phyloP scores from a whole-genome alignment of 2,888 invertebrate species.

The Nasonovia ribisnigri region DNA sequence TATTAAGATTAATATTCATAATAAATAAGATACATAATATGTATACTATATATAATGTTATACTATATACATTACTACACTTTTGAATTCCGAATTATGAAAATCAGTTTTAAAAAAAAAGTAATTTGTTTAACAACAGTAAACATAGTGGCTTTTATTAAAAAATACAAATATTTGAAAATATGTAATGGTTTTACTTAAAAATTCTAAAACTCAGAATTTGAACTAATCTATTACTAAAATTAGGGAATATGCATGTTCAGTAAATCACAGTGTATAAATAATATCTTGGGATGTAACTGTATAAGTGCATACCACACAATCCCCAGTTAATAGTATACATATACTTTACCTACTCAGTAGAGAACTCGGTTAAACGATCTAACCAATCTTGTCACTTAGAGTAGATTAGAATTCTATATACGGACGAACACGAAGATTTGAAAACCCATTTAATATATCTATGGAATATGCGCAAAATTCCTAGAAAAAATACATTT shows the following conservation, averaged over 20 bases:
- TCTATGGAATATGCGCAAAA: neutral
- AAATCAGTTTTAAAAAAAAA: neutral
- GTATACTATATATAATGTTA: no score
- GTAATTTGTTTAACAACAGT: neutral
- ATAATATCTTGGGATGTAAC: neutral
- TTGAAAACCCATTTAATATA: constrained; percentile 5
- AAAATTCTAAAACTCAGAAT: neutral
- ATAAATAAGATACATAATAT: neutral
- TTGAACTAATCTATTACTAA: neutral
- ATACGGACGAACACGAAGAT: neutral
- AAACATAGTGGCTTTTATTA: neutral
- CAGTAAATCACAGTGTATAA: neutral
- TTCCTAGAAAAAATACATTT: neutral
- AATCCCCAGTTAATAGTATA: neutral
- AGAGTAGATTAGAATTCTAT: constrained; percentile 6
- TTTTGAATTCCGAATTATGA: neutral
- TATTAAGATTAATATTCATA: neutral
- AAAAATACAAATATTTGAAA: neutral
- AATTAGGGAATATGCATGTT: neutral
- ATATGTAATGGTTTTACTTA: neutral
- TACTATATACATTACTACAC: no score
- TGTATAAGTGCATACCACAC: neutral
- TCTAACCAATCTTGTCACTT: constrained; percentile 7
- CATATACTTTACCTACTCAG: neutral
- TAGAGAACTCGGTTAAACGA: neutral